Evolutionary conservation across 2,888 invertebrate genomes (phyloP).

Genomic region (Dryococelus australis): DNA sequence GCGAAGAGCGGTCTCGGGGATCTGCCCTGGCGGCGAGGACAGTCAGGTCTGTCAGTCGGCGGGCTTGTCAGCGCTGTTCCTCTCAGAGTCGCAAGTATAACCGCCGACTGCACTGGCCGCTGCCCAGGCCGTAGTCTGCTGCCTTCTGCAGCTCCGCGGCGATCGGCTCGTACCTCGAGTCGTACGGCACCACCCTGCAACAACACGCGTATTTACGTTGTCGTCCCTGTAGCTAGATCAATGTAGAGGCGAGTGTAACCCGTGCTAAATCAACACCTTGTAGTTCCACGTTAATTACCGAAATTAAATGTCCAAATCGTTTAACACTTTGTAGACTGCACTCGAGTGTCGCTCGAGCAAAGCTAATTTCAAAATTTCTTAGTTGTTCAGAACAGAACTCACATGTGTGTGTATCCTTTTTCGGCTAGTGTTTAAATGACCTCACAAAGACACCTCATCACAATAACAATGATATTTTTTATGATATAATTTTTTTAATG

Average conservation of each 20-base stretch:
- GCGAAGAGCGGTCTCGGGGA: too few relatives aligned
- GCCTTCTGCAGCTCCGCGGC: constrained; percentile 72
- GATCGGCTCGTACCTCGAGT: constrained; percentile 69
- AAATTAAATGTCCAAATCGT: too few relatives aligned
- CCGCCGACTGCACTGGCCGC: constrained; percentile 61
- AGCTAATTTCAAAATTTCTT: too few relatives aligned
- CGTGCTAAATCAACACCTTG: neutral
- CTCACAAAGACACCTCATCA: too few relatives aligned
- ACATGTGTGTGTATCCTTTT: too few relatives aligned
- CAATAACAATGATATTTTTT: too few relatives aligned
- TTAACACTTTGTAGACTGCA: too few relatives aligned
- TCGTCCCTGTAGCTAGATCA: neutral
- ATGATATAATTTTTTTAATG: too few relatives aligned
- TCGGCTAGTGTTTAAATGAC: too few relatives aligned
- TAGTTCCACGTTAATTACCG: neutral
- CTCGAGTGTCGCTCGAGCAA: too few relatives aligned
- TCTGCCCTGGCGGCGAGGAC: too few relatives aligned
- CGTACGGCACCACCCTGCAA: constrained; percentile 62
- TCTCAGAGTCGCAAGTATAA: constrained; percentile 49
- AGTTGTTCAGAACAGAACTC: too few relatives aligned
- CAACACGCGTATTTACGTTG: neutral
- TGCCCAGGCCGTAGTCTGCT: constrained; percentile 68
- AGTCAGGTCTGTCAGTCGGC: neutral
- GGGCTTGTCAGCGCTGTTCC: neutral
- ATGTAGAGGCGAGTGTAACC: neutral